phyloP scores from a whole-genome alignment of 2,797 vertebrate genomes.

The Myotis myotis region DNA sequence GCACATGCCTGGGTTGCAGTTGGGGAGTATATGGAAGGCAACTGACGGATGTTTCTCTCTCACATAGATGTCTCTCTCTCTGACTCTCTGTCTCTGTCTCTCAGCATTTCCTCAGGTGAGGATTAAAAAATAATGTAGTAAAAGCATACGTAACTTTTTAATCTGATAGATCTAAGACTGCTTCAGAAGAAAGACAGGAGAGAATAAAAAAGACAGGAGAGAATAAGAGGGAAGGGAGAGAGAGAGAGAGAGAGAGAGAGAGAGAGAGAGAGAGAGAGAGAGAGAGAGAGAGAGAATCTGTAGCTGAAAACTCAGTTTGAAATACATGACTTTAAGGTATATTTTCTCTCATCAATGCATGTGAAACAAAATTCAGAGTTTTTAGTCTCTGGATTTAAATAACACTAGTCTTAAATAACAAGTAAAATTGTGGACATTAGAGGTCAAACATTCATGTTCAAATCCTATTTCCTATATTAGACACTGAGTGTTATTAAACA shows the following conservation, averaged over 20 bases:
- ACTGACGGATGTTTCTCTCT: too few species aligned
- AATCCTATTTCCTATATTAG: background rate
- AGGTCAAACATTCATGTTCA: background rate
- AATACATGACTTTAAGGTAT: background rate
- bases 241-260: background rate
- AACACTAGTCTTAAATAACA: background rate
- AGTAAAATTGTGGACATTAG: background rate
- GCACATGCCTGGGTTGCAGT: too few species aligned
- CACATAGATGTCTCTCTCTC: too few species aligned
- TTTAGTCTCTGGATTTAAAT: background rate
- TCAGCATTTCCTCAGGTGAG: too few species aligned
- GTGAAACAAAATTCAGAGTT: background rate
- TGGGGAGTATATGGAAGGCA: too few species aligned
- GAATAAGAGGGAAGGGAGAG: too few species aligned
- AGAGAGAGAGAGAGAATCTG: too few species aligned
- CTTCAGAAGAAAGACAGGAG: background rate
- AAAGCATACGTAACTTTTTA: background rate
- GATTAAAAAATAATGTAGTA: too few species aligned
- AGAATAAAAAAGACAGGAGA: too few species aligned
- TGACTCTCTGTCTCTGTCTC: too few species aligned
- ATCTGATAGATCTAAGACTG: background rate
- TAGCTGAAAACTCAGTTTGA: background rate
- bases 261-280: too few species aligned
- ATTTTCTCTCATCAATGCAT: background rate
- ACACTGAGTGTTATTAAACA: background rate